Evolutionary conservation across 1,140 invertebrate genomes (phyloP).

Genomic region (Temnothorax longispinosus): DNA sequence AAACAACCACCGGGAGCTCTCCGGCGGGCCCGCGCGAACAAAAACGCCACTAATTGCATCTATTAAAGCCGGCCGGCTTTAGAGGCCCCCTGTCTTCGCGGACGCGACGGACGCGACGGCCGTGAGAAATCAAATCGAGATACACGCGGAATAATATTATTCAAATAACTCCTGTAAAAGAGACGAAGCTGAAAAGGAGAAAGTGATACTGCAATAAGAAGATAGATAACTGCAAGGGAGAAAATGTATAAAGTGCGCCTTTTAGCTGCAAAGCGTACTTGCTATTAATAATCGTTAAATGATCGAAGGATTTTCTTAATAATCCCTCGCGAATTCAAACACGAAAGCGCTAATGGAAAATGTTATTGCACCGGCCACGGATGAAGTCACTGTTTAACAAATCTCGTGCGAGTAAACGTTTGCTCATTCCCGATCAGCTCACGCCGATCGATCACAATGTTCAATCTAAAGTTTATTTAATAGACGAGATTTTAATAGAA

Average conservation of each 20-base stretch:
- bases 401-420: constrained; percentile 29
- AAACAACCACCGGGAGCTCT: constrained; percentile 42
- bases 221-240: not conserved
- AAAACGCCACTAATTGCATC: constrained; percentile 52
- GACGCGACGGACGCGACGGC: not conserved
- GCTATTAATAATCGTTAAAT: constrained; percentile 28
- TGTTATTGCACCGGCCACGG: constrained; percentile 40
- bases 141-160: not conserved
- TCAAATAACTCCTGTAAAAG: not conserved
- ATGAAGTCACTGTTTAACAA: constrained; percentile 64
- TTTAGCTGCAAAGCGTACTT: not conserved
- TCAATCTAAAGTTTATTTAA: not conserved
- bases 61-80: constrained; percentile 31
- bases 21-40: not conserved
- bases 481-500: not conserved
- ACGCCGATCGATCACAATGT: not conserved
- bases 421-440: constrained; percentile 27
- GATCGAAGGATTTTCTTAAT: not conserved
- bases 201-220: not conserved
- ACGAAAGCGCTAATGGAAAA: constrained; percentile 65
- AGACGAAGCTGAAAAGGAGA: not conserved
- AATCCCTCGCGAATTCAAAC: constrained; percentile 32
- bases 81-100: not conserved
- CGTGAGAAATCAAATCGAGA: constrained; percentile 40
- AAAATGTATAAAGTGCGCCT: not conserved